Conservation (phyloP, 2,888 invertebrate species). For the Acleris cristana region DNA sequence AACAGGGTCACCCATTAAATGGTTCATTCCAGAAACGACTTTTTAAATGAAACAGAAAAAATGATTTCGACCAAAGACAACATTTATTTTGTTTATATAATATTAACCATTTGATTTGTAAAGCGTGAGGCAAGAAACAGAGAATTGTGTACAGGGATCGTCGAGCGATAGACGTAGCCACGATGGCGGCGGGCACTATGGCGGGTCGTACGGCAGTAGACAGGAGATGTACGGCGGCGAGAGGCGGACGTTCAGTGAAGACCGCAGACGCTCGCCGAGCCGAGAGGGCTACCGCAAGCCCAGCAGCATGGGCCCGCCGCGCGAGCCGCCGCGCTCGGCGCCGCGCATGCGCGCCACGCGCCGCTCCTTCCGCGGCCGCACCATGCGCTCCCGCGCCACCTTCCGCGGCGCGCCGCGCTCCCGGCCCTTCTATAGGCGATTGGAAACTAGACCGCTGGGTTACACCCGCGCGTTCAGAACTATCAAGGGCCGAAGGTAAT, state of each 20-base stretch:
- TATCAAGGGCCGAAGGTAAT: conserved; percentile 81
- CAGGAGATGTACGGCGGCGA: conserved; percentile 82
- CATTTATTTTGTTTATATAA: conserved; percentile 42
- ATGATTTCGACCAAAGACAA: conserved; percentile 35
- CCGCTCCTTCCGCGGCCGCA: conserved; percentile 80
- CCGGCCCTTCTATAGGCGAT: conserved; percentile 73
- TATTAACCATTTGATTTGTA: conserved; percentile 55
- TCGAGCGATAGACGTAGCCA: conserved; percentile 83
- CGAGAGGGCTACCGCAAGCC: conserved; percentile 78
- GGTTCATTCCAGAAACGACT: conserved; percentile 23
- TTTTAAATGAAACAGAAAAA: conserved; percentile 20
- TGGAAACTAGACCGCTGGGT: conserved; percentile 69
- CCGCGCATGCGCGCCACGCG: conserved; percentile 81
- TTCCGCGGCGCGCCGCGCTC: conserved; percentile 83
- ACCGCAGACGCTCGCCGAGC: conserved; percentile 82
- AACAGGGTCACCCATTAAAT: conserved; percentile 24
- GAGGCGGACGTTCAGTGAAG: conserved; percentile 78
- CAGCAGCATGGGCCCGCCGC: conserved; percentile 78
- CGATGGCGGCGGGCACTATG: conserved; percentile 83
- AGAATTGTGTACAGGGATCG: conserved; percentile 82
- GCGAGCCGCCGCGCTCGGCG: conserved; percentile 63
- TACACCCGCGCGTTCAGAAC: conserved; percentile 76
- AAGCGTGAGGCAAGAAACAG: conserved; percentile 67
- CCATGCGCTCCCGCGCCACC: conserved; percentile 80
- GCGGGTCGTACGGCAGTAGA: conserved; percentile 81